Evolutionary conservation across 2,113 vertebrate species (phyloP), one percentile per base, ranked within the genome.

Genomic region (Phaethon lepturus): DNA sequence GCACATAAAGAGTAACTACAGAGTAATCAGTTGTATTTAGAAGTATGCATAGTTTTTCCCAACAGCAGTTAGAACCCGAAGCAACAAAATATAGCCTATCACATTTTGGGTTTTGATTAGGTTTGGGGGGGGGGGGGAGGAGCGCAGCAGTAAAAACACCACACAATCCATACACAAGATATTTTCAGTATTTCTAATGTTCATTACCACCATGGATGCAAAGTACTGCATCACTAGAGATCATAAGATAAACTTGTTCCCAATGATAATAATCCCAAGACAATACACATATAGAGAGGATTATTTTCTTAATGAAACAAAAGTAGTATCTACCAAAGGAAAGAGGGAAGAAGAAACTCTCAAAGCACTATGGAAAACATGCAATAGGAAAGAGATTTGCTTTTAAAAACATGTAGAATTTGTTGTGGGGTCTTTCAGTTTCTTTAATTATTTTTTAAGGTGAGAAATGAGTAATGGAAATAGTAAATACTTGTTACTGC

Each of bases 51-150:
- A 47, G 40, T 15, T 85, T 76, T 88, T 77, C 38, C 55, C 42
- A 66, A 77, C 2, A 85, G 64, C 47, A 49, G 53, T 31, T 25
- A 68, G n/a, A 88, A 88, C 8, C 73, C 26, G 2, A 56, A 25
- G 64, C 40, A 93, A 85, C 42, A 67, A 87, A 90, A 88, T 2
- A 66, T 5, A 81, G 20, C 45, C 38, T 42, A 15, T 24, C 45
- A 80, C 0, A 2, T 53, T 11, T 16, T 7, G 6, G 11, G 4
- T 9, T 76, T 68, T 35, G n/a, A 20, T 22, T 85, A 3, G 1
- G 53, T 38, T 84, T 84, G 4, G 20, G 10, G 9, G 12, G 4
- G 6, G 3, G 7, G 28, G 73, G 71, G 53, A 78, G 45, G 52
- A 15, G 4, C 38, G 38, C 38, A 38, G 47, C 45, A 63, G 60